Base-by-base conservation (phyloP, 2,797 vertebrate genomes). In the Columba guinea region DNA sequence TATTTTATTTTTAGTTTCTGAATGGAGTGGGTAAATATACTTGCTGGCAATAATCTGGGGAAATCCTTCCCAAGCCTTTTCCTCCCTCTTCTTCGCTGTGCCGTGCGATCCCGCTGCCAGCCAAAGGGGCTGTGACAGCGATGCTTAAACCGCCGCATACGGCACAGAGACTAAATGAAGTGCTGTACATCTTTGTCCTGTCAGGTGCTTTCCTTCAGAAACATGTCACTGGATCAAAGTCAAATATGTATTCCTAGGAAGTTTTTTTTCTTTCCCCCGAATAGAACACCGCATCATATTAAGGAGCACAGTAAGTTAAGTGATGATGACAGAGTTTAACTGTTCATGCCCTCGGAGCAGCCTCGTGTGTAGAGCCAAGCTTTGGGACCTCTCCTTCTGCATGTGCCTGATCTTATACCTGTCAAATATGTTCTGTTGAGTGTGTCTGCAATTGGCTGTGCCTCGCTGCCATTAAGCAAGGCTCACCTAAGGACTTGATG, bases 321-420 rank as follows among this genome's bases (percentile, higher is more conserved):
- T 58, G 52, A 93, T 79, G 91, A 58, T 96, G 94, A 94, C 88
- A 96, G 93, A 93, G 86, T 95, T 94, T 96, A 96, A 88, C 84
- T 84, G 88, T 89, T 96, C 77, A 41, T 94, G 90, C 77, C 68
- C 88, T 92, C 22, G 44, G 83, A 94, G 88, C 90, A 94, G 81
- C 64, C 84, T 75, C 24, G 71, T 65, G 94, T 90, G 75, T 62
- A 64, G 83, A 95, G 60, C 74, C 77, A 93, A 94, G 90, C 88
- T 71, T 84, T 93, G 93, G 88, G 93, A 92, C 80, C 34, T 74
- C 69, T 84, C 64, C 70, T 87, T 1, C 70, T 62, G 64, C 44
- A 20, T 39, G 5, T 80, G 75, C 84, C 90, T 82, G 60, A 62
- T 92, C 80, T 80, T 58, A 93, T 74, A 82, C 80, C 83, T 94